Percentiles rank a stretch among this genome's conserved stretches.
Conservation (phyloP, 1,140 invertebrate genomes). For the Campodea augens region DNA sequence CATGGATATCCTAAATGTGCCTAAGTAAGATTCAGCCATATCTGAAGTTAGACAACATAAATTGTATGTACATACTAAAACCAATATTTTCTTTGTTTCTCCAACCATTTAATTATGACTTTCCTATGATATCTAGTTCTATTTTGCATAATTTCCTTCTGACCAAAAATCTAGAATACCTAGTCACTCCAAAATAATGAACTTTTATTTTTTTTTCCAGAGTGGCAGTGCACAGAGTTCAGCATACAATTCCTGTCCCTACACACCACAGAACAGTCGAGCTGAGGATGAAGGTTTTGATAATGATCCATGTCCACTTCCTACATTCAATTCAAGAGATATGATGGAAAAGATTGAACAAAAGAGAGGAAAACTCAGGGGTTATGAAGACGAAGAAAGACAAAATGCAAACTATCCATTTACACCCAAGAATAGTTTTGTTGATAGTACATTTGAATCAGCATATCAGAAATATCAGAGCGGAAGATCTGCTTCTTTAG, state of each 20-base stretch:
- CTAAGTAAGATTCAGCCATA: no score
- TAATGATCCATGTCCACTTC: constrained; percentile 14
- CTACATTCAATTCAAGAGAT: constrained; percentile 21
- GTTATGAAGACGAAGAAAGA: constrained; percentile 14
- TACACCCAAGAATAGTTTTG: constrained; percentile 21
- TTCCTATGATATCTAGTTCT: no score
- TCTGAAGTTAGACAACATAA: no score
- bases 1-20: no score
- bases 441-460: constrained; percentile 18
- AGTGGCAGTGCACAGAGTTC: constrained; percentile 16
- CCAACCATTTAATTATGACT: no score
- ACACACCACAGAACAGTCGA: constrained; percentile 20
- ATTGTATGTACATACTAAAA: no score
- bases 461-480: constrained; percentile 6
- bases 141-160: no score
- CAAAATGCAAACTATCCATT: constrained; percentile 17
- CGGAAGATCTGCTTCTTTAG: constrained; percentile 7
- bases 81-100: no score
- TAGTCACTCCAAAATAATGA: no score
- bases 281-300: constrained; percentile 15
- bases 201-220: constrained; percentile 10
- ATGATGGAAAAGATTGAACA: constrained; percentile 21
- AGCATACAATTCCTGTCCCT: constrained; percentile 20
- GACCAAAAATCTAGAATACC: no score
- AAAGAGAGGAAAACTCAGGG: constrained; percentile 17